Conservation (phyloP, 1,140 invertebrate species). For the Hycleus phaleratus region DNA sequence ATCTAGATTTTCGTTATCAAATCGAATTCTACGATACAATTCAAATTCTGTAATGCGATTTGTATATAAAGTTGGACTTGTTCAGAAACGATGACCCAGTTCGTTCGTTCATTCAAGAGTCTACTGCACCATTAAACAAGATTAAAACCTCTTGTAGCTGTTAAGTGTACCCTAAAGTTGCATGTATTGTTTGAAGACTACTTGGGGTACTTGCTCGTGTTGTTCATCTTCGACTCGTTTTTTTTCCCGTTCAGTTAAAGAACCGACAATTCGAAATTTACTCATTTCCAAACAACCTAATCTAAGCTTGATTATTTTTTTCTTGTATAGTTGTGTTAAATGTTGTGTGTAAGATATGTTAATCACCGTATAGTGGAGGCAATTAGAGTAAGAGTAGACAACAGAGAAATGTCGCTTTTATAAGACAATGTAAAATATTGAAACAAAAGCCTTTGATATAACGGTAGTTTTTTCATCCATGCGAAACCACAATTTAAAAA, state of each 20-base stretch:
- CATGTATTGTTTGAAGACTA: conserved; percentile 4
- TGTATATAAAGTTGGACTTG: not conserved
- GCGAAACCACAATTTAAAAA: no score
- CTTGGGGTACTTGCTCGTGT: not conserved
- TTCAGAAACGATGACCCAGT: conserved; percentile 13
- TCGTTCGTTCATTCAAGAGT: conserved; percentile 1
- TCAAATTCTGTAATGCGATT: no score
- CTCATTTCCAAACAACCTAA: no score
- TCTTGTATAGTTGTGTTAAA: no score
- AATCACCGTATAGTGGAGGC: not conserved
- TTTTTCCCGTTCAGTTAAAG: no score
- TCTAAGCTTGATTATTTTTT: no score
- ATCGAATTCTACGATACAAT: no score
- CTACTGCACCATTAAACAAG: conserved; percentile 18
- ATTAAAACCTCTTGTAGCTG: conserved; percentile 17
- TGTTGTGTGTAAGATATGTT: no score
- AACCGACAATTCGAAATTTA: no score
- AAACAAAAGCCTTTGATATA: not conserved
- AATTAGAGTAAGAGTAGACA: conserved; percentile 3
- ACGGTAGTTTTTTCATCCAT: no score
- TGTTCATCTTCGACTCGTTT: not conserved
- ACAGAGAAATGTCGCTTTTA: conserved; percentile 10
- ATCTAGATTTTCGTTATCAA: no score
- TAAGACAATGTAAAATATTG: conserved; percentile 13
- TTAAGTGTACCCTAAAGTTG: conserved; percentile 10